These are phyloP conservation scores for Bombycilla garrulus DNA, from an alignment of 2,113 vertebrate genomes.

Conservation along the genomic window DNA sequence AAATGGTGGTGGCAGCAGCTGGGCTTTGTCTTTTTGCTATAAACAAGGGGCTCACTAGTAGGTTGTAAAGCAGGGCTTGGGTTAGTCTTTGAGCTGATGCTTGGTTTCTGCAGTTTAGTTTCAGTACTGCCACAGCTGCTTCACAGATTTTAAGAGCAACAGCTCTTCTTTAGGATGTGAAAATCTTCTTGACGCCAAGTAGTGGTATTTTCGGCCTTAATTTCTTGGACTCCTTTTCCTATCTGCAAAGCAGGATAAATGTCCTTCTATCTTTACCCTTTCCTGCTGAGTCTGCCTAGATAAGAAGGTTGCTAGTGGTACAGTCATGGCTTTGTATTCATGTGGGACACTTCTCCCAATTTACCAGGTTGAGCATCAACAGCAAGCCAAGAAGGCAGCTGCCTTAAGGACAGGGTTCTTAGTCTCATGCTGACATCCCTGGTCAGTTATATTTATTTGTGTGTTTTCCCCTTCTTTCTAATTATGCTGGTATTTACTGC, in stretches of 20 bases:
- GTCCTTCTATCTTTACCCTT: neutral
- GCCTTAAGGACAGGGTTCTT: neutral
- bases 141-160: neutral
- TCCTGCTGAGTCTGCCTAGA: neutral
- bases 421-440: neutral
- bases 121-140: neutral
- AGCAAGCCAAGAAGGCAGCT: neutral
- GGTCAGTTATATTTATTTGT: neutral
- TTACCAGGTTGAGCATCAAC: neutral
- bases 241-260: neutral
- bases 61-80: neutral
- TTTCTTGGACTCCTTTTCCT: neutral
- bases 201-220: neutral
- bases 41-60: neutral
- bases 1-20: neutral
- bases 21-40: neutral
- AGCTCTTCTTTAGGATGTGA: neutral
- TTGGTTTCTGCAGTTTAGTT: neutral
- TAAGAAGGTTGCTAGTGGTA: neutral
- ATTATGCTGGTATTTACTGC: slow-evolving; percentile 27
- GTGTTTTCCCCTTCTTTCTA: slow-evolving; percentile 11
- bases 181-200: neutral
- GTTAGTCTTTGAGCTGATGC: neutral
- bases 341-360: fast-evolving
- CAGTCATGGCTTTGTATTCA: neutral